These are phyloP conservation scores for Cantharis rufa DNA, from an alignment of 2,888 invertebrate genomes.

Conservation along the genomic window DNA sequence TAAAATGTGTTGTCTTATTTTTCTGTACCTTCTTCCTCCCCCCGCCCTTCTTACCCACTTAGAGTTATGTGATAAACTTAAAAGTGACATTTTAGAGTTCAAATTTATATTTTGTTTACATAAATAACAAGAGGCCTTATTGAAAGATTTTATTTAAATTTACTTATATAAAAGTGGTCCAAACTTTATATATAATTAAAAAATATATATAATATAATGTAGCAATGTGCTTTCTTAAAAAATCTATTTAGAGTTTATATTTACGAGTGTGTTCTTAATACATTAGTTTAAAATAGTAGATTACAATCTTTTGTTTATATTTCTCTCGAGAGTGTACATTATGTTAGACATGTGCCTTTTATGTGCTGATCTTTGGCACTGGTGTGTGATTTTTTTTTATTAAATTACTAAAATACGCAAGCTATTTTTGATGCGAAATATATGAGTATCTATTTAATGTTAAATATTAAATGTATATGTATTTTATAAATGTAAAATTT, in stretches of 20 bases:
- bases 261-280: not conserved
- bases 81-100: not conserved
- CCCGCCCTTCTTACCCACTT: not conserved
- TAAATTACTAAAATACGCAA: not conserved
- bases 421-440: conserved; percentile 17
- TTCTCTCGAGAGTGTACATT: conserved; percentile 13
- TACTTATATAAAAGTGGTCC: conserved; percentile 9
- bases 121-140: conserved; percentile 6
- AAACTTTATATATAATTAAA: not conserved
- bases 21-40: not conserved
- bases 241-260: not conserved
- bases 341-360: conserved; percentile 19
- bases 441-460: conserved; percentile 4
- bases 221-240: not conserved
- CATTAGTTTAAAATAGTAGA: not conserved
- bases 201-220: not conserved
- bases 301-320: not conserved
- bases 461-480: conserved; percentile 7
- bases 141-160: conserved; percentile 1
- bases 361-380: conserved; percentile 21
- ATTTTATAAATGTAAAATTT: conserved; percentile 17
- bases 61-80: not conserved
- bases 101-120: not conserved
- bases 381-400: conserved; percentile 11
- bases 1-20: not conserved